Base-by-base conservation (phyloP, 2,888 invertebrate genomes). In the Pterostichus niger region DNA sequence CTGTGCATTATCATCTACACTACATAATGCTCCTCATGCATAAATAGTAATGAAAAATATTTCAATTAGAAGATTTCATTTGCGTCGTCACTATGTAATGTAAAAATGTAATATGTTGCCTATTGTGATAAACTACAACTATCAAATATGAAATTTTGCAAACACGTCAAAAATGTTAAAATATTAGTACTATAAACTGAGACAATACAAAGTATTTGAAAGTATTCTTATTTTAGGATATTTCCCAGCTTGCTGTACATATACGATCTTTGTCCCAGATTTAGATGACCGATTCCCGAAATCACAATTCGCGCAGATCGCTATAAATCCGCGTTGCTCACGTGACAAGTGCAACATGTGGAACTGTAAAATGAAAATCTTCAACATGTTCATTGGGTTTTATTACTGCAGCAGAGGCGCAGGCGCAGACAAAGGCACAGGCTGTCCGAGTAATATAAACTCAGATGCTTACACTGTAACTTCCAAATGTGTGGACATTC, bases 321-420 rank as follows among this genome's bases (percentile, higher is more conserved):
- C 76, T n/a, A 76, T 76, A 76, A 76, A 76, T 76, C 35, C 76
- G 15, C 52, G 17, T 31, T 24, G 33, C 75, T 54, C 64, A 52
- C 64, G 46, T 80, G 80, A 80, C 80, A 80, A 80, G 68, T 80
- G 80, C 80, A 80, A 80, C 80, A 80, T 80, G 80, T 80, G 80
- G 80, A 49, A 71, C 64, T 49, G 68, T 64, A 80, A 80, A 80
- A 80, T 80, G 80, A 80, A 80, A 80, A 80, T 80, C 80, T 80
- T 68, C 64, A 68, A 80, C 80, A 80, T 80, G 80, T 68, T 80
- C 80, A 31, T 80, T 46, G 64, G 68, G 80, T 80, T 80, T 80
- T 80, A 80, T 80, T 80, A 68, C 35, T 54, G n/a, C 2, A 15
- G 80, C 80, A 52, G 68, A 68, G 68, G 24, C 52, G 24, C 24